Evolutionary conservation across 2,797 vertebrate genomes (phyloP).

Genomic region (Acrossocheilus wenchowensis): DNA sequence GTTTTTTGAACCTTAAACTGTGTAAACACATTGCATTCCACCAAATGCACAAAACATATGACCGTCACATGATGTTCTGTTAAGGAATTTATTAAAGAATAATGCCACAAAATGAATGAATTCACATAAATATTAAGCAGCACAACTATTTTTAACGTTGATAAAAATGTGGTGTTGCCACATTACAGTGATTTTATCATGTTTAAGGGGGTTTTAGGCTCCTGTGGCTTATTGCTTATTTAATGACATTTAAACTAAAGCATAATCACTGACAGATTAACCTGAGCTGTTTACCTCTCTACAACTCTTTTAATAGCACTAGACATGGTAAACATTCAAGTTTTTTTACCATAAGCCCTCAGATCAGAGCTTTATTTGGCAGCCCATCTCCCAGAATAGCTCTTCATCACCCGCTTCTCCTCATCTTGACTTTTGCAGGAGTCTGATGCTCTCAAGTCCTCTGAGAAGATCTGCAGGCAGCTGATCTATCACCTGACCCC

Average conservation of each 20-base stretch:
- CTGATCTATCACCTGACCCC: constrained; percentile 91
- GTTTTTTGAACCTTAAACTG: too few relatives aligned
- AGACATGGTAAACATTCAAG: neutral
- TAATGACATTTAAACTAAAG: neutral
- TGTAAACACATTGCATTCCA: too few relatives aligned
- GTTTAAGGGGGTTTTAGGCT: neutral
- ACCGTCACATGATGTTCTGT: neutral
- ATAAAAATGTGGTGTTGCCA: neutral
- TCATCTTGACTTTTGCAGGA: constrained; percentile 72
- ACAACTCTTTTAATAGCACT: constrained; percentile 1
- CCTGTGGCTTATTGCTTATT: neutral
- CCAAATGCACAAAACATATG: too few relatives aligned
- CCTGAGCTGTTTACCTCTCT: neutral
- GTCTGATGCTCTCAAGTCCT: constrained; percentile 83
- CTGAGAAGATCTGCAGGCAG: constrained; percentile 89
- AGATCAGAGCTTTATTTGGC: neutral
- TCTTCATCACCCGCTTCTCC: constrained; percentile 36
- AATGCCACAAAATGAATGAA: neutral
- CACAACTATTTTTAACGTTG: neutral
- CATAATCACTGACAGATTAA: neutral
- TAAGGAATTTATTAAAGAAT: neutral
- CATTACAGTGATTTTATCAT: neutral
- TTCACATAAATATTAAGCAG: neutral
- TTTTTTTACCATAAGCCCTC: constrained; percentile 6
- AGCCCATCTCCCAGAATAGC: neutral